phyloP scores from a whole-genome alignment of 2,888 invertebrate genomes.

The Miltochrista miniata region DNA sequence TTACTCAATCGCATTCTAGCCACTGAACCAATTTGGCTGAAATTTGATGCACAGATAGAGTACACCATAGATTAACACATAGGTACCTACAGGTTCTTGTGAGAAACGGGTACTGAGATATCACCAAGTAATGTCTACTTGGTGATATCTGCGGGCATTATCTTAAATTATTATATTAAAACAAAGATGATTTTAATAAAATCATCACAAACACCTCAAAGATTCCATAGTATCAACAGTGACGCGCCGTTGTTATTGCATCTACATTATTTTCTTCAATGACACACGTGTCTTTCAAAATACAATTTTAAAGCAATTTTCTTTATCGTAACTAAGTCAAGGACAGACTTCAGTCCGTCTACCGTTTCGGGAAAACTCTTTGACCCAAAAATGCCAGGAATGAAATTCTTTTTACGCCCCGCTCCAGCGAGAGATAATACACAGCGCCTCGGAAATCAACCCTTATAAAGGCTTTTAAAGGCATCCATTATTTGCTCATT shows the following conservation, averaged over 20 bases:
- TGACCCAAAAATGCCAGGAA: slow-evolving; percentile 14
- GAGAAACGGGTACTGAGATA: no score
- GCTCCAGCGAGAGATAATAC: slow-evolving; percentile 17
- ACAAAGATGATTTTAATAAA: no score
- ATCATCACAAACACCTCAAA: no score
- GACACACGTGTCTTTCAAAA: background rate
- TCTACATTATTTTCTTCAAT: background rate
- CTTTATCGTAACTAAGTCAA: slow-evolving; percentile 7
- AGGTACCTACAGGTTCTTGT: no score
- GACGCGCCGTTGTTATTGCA: background rate
- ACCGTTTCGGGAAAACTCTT: slow-evolving; percentile 11
- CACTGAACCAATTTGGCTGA: no score
- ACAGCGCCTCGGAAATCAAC: slow-evolving; percentile 9
- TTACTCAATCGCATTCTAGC: no score
- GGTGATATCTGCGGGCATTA: no score
- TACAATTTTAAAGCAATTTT: slow-evolving; percentile 15
- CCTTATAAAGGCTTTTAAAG: slow-evolving; percentile 1
- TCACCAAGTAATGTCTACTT: no score
- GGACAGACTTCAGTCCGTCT: slow-evolving; percentile 4
- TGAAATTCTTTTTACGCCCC: slow-evolving; percentile 16
- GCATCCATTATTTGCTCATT: slow-evolving; percentile 10
- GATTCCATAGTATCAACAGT: background rate
- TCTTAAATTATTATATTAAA: no score
- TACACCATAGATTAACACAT: no score
- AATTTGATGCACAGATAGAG: no score